These are phyloP conservation scores for Adoxophyes honmai DNA, from an alignment of 1,140 invertebrate genomes.

Conservation along the genomic window DNA sequence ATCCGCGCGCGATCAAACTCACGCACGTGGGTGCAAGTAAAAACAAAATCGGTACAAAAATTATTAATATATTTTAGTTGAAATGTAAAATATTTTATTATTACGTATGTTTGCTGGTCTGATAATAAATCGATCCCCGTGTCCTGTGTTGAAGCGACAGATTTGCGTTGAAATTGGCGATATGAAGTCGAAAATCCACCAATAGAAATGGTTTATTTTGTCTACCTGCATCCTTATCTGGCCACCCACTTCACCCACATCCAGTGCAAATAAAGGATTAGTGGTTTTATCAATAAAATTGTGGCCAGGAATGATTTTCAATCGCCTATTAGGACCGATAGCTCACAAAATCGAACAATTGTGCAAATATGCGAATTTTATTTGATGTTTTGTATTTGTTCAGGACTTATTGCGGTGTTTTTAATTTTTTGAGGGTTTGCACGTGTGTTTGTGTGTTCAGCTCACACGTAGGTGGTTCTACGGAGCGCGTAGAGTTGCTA, in stretches of 20 bases:
- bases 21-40: not conserved
- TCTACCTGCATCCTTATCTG: conserved; percentile 55
- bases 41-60: conserved; percentile 7
- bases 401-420: conserved; percentile 32
- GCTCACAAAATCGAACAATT: conserved; percentile 48
- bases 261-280: conserved; percentile 68
- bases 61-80: not conserved
- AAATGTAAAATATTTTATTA: not conserved
- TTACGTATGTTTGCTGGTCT: not conserved
- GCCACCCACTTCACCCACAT: conserved; percentile 60
- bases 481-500: conserved; percentile 3
- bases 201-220: conserved; percentile 47
- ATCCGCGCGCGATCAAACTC: not conserved
- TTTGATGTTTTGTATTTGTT: conserved; percentile 48
- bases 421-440: conserved; percentile 19
- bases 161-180: conserved; percentile 17
- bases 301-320: conserved; percentile 52
- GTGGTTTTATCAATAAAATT: conserved; percentile 66
- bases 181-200: conserved; percentile 41
- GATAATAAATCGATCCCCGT: conserved; percentile 2
- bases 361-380: conserved; percentile 51
- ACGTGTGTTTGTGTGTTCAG: conserved; percentile 17
- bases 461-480: conserved; percentile 35
- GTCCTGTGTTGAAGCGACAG: not conserved
- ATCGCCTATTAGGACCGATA: conserved; percentile 39